These are phyloP conservation scores for Drosophila pallidifrons DNA, from an alignment of 1,140 invertebrate species.

Conservation along the genomic window DNA sequence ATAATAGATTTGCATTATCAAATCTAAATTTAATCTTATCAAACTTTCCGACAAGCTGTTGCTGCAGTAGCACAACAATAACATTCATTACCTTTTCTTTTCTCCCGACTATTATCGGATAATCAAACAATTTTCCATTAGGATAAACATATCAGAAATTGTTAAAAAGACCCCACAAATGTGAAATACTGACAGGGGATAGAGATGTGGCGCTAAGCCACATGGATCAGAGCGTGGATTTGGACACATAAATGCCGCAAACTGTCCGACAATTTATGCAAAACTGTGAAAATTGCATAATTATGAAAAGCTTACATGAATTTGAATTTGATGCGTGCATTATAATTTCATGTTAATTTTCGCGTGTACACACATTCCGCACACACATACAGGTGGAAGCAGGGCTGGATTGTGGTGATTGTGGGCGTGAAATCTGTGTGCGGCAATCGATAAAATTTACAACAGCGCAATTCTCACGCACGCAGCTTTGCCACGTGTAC, in stretches of 20 bases:
- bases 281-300: conserved; percentile 69
- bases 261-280: conserved; percentile 53
- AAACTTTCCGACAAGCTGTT: background rate
- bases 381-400: background rate
- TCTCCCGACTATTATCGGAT: conserved; percentile 22
- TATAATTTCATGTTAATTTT: conserved; percentile 73
- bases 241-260: conserved; percentile 47
- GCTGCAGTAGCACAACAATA: background rate
- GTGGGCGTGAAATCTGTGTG: conserved; percentile 31
- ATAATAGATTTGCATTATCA: conserved; percentile 1
- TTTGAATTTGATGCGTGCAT: conserved; percentile 57
- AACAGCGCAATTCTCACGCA: conserved; percentile 37
- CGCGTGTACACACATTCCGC: conserved; percentile 34
- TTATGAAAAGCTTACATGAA: conserved; percentile 57
- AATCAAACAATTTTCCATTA: conserved; percentile 47
- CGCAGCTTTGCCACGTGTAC: conserved; percentile 45
- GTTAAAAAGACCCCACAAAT: conserved; percentile 7
- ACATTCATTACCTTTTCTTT: no score
- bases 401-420: conserved; percentile 1
- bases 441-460: conserved; percentile 69
- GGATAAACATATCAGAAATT: conserved; percentile 27
- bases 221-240: conserved; percentile 18
- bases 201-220: conserved; percentile 7
- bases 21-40: conserved; percentile 12
- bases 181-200: conserved; percentile 19